These are phyloP conservation scores for Rhogogaster chlorosoma DNA, from an alignment of 2,888 invertebrate genomes.

Conservation along the genomic window DNA sequence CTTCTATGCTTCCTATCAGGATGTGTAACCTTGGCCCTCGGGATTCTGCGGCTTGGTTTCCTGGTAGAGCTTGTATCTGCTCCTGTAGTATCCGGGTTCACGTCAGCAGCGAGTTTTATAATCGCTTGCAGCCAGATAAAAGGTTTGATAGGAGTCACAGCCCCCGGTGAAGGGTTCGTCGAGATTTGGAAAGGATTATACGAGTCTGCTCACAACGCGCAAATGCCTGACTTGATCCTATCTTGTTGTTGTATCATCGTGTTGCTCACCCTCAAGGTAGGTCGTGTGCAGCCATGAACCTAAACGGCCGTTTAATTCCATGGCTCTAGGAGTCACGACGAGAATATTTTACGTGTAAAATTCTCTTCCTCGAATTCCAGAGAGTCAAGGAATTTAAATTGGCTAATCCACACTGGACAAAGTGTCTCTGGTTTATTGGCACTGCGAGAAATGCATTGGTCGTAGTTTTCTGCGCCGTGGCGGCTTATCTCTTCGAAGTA, in stretches of 20 bases:
- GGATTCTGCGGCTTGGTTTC: slow-evolving; percentile 85
- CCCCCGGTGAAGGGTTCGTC: slow-evolving; percentile 82
- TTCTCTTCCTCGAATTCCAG: slow-evolving; percentile 74
- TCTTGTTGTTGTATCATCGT: slow-evolving; percentile 82
- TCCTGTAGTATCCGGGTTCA: slow-evolving; percentile 88
- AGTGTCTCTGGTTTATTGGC: slow-evolving; percentile 82
- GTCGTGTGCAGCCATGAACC: slow-evolving; percentile 54
- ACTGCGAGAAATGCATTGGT: slow-evolving; percentile 86
- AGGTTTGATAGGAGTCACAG: slow-evolving; percentile 82
- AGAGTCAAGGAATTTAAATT: slow-evolving; percentile 81
- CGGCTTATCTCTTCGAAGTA: slow-evolving; percentile 80
- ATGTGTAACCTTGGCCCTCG: slow-evolving; percentile 83
- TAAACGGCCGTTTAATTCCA: neutral
- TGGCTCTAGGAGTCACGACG: neutral
- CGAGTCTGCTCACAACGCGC: slow-evolving; percentile 79
- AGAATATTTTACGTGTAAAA: neutral
- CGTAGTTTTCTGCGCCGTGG: slow-evolving; percentile 82
- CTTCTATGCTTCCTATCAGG: slow-evolving; percentile 85
- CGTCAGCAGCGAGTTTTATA: slow-evolving; percentile 87
- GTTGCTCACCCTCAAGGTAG: slow-evolving; percentile 83
- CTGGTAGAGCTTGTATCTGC: slow-evolving; percentile 87
- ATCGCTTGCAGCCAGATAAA: slow-evolving; percentile 89
- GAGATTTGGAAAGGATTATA: slow-evolving; percentile 82
- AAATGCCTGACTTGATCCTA: slow-evolving; percentile 82
- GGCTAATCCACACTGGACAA: slow-evolving; percentile 75